These are phyloP conservation scores for Parnassius orleans DNA, from an alignment of 2,888 invertebrate species.

Conservation along the genomic window DNA sequence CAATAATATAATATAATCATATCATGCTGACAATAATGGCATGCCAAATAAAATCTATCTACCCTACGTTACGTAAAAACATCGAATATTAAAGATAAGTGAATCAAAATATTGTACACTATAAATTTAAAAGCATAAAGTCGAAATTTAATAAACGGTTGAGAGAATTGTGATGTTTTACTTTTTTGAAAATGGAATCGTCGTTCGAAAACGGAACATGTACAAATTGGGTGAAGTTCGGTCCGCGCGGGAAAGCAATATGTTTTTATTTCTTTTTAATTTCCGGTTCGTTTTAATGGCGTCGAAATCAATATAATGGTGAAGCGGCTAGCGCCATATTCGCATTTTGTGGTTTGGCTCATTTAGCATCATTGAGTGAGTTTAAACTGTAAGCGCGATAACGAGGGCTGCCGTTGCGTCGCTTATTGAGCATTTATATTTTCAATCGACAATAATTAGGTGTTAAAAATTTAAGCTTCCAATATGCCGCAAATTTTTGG, in stretches of 20 bases:
- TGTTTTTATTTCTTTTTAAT: conserved; percentile 80
- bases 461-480: conserved; percentile 16
- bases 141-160: conserved; percentile 27
- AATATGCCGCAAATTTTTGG: too few species aligned
- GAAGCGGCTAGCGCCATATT: conserved; percentile 69
- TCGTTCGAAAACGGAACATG: conserved; percentile 70
- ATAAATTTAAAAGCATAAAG: conserved; percentile 26
- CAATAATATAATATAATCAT: conserved; percentile 79
- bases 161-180: conserved; percentile 45
- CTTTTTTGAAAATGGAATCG: conserved; percentile 47
- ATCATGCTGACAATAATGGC: conserved; percentile 77
- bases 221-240: conserved; percentile 77
- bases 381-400: conserved; percentile 48
- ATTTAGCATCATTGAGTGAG: conserved; percentile 69
- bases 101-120: conserved; percentile 26
- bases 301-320: conserved; percentile 80
- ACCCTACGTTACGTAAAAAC: conserved; percentile 59
- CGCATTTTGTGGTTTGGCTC: conserved; percentile 77
- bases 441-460: conserved; percentile 34
- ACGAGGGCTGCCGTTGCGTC: conserved; percentile 57
- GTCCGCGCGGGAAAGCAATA: conserved; percentile 77
- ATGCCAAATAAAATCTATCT: conserved; percentile 78
- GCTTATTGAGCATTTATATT: conserved; percentile 38
- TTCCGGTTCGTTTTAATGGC: conserved; percentile 79
- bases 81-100: conserved; percentile 39